phyloP scores from a whole-genome alignment of 2,113 vertebrate species.

The Solea solea region DNA sequence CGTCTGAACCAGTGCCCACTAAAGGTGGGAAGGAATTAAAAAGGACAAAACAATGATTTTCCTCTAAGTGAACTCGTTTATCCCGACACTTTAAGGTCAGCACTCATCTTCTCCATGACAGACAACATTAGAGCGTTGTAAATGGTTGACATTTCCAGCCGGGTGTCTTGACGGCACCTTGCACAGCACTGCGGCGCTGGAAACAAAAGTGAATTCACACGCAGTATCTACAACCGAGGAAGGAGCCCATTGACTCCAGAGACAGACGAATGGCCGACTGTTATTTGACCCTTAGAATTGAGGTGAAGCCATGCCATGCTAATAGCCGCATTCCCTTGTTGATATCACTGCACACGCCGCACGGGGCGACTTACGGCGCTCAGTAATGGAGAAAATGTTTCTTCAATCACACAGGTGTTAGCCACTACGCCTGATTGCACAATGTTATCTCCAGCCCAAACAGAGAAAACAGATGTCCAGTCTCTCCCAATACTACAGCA shows the following conservation, averaged over 20 bases:
- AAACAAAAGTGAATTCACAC: conserved; percentile 63
- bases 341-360: conserved; percentile 36
- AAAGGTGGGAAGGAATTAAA: conserved; percentile 44
- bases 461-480: conserved; percentile 68
- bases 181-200: conserved; percentile 32
- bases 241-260: conserved; percentile 38
- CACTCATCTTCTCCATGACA: conserved; percentile 63
- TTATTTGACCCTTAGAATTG: conserved; percentile 62
- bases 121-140: conserved; percentile 65
- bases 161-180: conserved; percentile 54
- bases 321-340: conserved; percentile 44
- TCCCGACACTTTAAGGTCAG: conserved; percentile 68
- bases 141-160: conserved; percentile 79
- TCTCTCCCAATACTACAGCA: conserved; percentile 33
- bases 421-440: conserved; percentile 56
- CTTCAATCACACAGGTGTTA: conserved; percentile 60
- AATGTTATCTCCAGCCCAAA: conserved; percentile 50
- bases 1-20: conserved; percentile 6
- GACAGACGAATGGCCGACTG: conserved; percentile 51
- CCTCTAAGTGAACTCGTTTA: conserved; percentile 72
- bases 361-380: conserved; percentile 45
- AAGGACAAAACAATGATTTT: conserved; percentile 51
- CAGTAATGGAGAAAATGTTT: conserved; percentile 50
- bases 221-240: conserved; percentile 30
- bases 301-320: conserved; percentile 51